Base-by-base conservation (phyloP, 2,113 vertebrate species). In the Indicator indicator region DNA sequence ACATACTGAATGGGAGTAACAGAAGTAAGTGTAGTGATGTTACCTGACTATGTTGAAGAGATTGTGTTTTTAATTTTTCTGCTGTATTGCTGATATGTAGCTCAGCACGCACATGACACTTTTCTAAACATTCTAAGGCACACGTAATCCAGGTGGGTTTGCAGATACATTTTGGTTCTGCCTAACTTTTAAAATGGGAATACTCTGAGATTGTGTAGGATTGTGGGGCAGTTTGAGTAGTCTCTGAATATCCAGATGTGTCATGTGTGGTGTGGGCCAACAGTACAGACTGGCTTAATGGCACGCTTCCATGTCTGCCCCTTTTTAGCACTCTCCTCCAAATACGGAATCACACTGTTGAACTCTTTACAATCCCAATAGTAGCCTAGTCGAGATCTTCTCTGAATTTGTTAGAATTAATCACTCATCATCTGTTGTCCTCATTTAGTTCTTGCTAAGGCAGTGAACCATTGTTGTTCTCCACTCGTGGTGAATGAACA, bases 321-420 rank as follows among this genome's bases (percentile, higher is more conserved):
- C 7, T 79, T 86, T 50, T 60, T 26, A 76, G n/a, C 28, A 7
- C 52, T 60, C 38, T 70, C 16, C 46, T 88, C 11, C 15, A 38
- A 33, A 12, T 50, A 23, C 27, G 40, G 71, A 27, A 59, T 81
- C 7, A 1, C 32, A 54, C 2, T 0, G 12, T 73, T 67, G 44
- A 73, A 30, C 30, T 73, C n/a, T 73, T 89, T 54, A 19, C 42
- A 52, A n/a, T 83, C 17, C 30, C 60, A 63, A 0, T 21, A 75
- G 46, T 0, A 0, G 19, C 30, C 40, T 68, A 54, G 10, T 79
- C 0, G 0, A 26, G 33, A 88, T 88, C 46, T 72, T 92, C 42
- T 69, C 75, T 36, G 38, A 38, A 28, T 89, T 86, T 46, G 26
- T 46, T 83, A 67, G 48, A 89, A 85, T 56, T 40, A 30, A 27